Conservation (phyloP, 2,113 vertebrate genomes). For the Planiliza haematocheilus region DNA sequence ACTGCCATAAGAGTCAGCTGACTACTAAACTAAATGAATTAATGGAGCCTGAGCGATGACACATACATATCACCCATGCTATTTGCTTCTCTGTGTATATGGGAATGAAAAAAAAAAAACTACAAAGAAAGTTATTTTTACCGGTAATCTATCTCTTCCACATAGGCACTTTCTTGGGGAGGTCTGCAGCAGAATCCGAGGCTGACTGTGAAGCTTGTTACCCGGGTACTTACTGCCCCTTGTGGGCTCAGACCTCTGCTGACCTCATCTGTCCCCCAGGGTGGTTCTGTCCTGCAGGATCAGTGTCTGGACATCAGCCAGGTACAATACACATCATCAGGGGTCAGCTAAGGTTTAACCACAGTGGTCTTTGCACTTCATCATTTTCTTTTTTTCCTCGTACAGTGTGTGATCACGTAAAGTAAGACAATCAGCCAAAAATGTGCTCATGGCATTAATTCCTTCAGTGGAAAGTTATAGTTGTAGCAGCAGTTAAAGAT, state of each 20-base stretch:
- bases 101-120: not conserved
- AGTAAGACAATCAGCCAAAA: not conserved
- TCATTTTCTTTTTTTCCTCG: not conserved
- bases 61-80: not conserved
- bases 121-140: constrained; percentile 12
- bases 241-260: constrained; percentile 81
- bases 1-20: constrained; percentile 41
- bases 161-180: constrained; percentile 85
- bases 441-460: not conserved
- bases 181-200: constrained; percentile 75
- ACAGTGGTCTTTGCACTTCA: constrained; percentile 19
- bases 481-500: no score
- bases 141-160: constrained; percentile 45
- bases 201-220: constrained; percentile 86
- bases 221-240: constrained; percentile 88
- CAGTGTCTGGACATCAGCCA: constrained; percentile 82
- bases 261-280: constrained; percentile 85
- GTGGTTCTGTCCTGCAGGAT: constrained; percentile 89
- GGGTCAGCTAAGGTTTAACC: constrained; percentile 32
- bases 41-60: not conserved
- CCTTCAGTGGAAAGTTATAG: not conserved
- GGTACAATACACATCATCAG: constrained; percentile 75
- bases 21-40: constrained; percentile 51
- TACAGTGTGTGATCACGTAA: not conserved
- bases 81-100: constrained; percentile 15